Base-by-base conservation (phyloP, 2,113 vertebrate genomes). In the Coryphaenoides rupestris region DNA sequence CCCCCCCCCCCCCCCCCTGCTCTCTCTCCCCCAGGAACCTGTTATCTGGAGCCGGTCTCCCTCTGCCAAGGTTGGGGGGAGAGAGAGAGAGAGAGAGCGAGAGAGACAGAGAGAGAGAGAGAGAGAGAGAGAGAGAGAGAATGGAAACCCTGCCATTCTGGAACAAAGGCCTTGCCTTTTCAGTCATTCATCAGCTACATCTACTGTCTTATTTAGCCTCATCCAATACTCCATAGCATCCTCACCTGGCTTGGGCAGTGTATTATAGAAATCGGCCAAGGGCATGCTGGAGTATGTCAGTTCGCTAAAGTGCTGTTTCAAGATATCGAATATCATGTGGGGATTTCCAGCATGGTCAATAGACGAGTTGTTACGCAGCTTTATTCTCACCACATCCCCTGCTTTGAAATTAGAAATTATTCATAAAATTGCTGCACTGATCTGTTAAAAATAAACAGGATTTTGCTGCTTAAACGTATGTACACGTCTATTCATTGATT, bases 21-120 rank as follows among this genome's bases (percentile, higher is more conserved):
- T 40, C 33, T 80, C 76, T 76, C 72, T 49, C 61, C 24, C n/a
- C n/a, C n/a, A n/a, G 69, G 71, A 80, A 83, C 83, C 66, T 58
- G 73, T 83, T 81, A 76, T 82, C 75, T 68, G 52, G 59, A 56
- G 61, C 83, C 72, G 40, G 33, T 75, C 62, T 68, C 65, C 57
- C 9, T 83, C 69, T 46, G 66, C 78, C 77, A 78, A 70, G 55
- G 69, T 77, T 80, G 69, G 60, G 63, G n/a, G n/a, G n/a, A 75
- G 63, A 60, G 15, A 70, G 73, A 70, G 47, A 55, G 23, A 19
- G 63, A 63, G n/a, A 75, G 63, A 60, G 15, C 69, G 73, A 70
- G 47, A 55, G 23, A 19, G 63, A 63, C n/a, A 75, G 63, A 60
- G 15, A 70, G 73, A 70, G 47, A 55, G 23, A 19, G 63, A 63